Conservation (phyloP, 2,113 vertebrate species). For the Podiceps cristatus region DNA sequence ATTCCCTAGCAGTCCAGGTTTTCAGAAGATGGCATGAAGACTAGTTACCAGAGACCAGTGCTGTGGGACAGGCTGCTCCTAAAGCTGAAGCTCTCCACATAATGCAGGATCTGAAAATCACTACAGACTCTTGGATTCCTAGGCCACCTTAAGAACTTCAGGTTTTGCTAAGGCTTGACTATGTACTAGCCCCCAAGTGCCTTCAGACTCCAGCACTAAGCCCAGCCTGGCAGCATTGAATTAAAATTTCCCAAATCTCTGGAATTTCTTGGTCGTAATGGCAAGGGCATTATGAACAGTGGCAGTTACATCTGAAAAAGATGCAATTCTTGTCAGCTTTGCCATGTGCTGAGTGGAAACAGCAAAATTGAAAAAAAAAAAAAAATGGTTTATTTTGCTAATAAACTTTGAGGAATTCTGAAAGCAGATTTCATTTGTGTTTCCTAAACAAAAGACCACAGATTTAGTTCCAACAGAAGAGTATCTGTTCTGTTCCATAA, state of each 20-base stretch:
- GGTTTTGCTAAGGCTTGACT: background rate
- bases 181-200: background rate
- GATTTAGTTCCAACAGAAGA: background rate
- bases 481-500: background rate
- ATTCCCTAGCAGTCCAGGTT: background rate
- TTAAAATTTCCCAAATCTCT: background rate
- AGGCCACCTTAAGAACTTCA: background rate
- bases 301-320: background rate
- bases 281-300: background rate
- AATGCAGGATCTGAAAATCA: background rate
- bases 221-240: background rate
- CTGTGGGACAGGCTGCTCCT: background rate
- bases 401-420: background rate
- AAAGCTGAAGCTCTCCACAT: background rate
- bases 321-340: background rate
- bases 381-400: background rate
- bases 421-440: background rate
- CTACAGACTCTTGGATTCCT: background rate
- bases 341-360: fast-evolving
- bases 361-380: background rate
- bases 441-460: background rate
- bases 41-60: background rate
- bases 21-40: background rate
- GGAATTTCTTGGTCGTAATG: background rate
- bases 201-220: background rate